These are phyloP conservation scores for Melanaphis sacchari DNA, from an alignment of 1,140 invertebrate species.

Conservation along the genomic window DNA sequence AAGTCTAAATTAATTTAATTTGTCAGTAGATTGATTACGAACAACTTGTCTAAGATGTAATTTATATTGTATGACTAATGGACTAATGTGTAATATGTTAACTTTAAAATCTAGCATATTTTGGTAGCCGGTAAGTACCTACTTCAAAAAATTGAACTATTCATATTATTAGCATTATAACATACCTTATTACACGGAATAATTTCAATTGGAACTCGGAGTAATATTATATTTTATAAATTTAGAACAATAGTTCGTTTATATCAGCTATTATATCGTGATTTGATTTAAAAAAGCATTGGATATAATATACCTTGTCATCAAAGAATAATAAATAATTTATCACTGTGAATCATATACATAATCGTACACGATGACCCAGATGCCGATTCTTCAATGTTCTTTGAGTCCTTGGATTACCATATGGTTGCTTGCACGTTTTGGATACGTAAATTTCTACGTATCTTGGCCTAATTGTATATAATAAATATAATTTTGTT, in stretches of 20 bases:
- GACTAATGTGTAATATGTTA: not conserved
- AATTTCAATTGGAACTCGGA: not conserved
- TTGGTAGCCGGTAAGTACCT: not conserved
- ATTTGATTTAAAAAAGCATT: slow-evolving; percentile 15
- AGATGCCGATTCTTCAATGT: slow-evolving; percentile 55
- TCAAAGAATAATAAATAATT: slow-evolving; percentile 50
- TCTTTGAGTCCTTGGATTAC: slow-evolving; percentile 49
- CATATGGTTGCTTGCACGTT: slow-evolving; percentile 55
- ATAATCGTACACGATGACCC: slow-evolving; percentile 50
- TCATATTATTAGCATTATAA: not conserved
- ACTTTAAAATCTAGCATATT: not conserved
- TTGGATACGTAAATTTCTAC: slow-evolving; percentile 53
- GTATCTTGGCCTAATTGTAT: slow-evolving; percentile 30
- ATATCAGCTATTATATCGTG: not conserved
- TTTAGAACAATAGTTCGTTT: not conserved
- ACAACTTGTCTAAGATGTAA: not conserved
- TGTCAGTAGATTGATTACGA: not conserved
- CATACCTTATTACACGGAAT: not conserved
- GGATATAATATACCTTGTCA: not conserved
- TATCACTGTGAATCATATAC: slow-evolving; percentile 36
- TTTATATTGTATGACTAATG: not conserved
- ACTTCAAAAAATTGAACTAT: not conserved
- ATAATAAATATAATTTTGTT: not conserved
- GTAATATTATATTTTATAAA: not conserved
- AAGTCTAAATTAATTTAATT: not conserved